phyloP scores from a whole-genome alignment of 2,113 vertebrate genomes.

The Callipepla squamata region DNA sequence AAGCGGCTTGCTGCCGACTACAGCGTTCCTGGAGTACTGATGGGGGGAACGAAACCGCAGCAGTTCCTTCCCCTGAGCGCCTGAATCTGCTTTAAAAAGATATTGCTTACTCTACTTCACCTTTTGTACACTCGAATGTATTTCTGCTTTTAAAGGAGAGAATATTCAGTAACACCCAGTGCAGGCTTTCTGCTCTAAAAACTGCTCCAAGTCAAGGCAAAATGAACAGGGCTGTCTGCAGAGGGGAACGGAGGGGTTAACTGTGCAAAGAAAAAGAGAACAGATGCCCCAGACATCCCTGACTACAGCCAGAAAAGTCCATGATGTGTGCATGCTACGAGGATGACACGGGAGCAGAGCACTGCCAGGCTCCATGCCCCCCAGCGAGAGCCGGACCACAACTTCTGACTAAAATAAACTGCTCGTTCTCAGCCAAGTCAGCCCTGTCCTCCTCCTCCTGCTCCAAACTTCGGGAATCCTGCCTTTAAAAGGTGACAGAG shows the following conservation, averaged over 20 bases:
- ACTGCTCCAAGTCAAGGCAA: not conserved
- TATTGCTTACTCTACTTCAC: not conserved
- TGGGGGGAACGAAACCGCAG: slow-evolving; percentile 1
- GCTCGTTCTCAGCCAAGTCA: not conserved
- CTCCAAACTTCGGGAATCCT: not conserved
- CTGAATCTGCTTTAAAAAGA: not conserved
- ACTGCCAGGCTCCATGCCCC: not conserved
- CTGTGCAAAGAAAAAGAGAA: not conserved
- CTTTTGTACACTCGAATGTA: not conserved
- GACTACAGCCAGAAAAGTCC: not conserved
- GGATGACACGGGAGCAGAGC: not conserved
- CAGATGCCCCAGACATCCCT: not conserved
- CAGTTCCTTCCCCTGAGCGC: not conserved
- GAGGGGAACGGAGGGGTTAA: not conserved
- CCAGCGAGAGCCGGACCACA: not conserved
- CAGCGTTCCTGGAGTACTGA: slow-evolving; percentile 12
- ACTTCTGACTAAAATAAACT: not conserved
- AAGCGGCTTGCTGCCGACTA: slow-evolving; percentile 1
- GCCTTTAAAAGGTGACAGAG: not conserved
- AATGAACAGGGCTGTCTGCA: not conserved
- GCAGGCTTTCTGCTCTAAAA: not conserved
- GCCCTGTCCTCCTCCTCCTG: not conserved
- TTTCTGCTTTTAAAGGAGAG: not conserved
- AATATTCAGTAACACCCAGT: not conserved
- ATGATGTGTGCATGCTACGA: not conserved